Evolutionary conservation across 2,888 invertebrate species (phyloP).

Genomic region (Latrodectus elegans): DNA sequence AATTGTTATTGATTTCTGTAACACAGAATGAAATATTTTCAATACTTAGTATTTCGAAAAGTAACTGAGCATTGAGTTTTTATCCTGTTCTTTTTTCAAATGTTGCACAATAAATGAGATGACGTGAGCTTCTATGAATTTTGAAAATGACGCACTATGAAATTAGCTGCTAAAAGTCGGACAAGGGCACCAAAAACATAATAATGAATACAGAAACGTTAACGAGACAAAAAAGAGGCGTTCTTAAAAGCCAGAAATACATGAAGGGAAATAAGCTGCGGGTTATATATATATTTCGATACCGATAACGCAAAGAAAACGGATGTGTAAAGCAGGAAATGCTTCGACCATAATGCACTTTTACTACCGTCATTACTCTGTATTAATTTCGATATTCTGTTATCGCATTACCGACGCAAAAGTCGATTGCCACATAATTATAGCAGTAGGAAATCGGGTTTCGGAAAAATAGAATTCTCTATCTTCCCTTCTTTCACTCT

Average conservation of each 20-base stretch:
- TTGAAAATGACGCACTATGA: not conserved
- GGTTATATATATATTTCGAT: conserved; percentile 11
- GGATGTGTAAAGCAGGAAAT: conserved; percentile 46
- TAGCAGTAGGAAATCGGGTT: conserved; percentile 7
- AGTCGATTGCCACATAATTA: conserved; percentile 16
- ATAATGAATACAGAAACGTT: not conserved
- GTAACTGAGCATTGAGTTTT: too few species aligned
- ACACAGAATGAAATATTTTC: too few species aligned
- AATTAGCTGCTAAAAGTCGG: not conserved
- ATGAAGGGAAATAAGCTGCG: conserved; percentile 11
- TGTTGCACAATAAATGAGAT: too few species aligned
- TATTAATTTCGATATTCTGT: conserved; percentile 58
- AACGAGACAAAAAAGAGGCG: not conserved
- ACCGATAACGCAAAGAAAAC: conserved; percentile 51
- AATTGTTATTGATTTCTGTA: too few species aligned
- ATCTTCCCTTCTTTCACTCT: not conserved
- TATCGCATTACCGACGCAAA: conserved; percentile 22
- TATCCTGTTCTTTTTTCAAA: too few species aligned
- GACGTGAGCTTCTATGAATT: too few species aligned
- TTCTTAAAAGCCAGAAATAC: not conserved
- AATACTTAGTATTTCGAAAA: too few species aligned
- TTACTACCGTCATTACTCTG: conserved; percentile 28
- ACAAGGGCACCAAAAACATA: not conserved
- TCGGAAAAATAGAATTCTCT: conserved; percentile 6
- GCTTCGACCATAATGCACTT: conserved; percentile 40